Conservation (phyloP, 2,113 vertebrate genomes). For the Trematocara zebra region DNA sequence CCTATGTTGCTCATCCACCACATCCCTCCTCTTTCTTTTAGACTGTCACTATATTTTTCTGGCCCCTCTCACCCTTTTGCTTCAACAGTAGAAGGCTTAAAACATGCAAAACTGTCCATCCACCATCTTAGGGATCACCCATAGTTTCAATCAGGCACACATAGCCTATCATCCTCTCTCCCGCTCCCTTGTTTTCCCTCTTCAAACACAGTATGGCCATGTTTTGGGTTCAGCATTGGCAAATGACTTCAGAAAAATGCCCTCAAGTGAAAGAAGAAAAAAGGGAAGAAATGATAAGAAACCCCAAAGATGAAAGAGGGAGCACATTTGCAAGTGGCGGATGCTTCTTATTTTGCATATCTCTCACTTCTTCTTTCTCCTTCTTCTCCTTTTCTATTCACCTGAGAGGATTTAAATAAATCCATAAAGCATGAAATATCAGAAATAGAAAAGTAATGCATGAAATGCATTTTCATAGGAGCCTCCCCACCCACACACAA, state of each 20-base stretch:
- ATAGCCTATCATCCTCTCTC: neutral
- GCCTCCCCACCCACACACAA: constrained; percentile 49
- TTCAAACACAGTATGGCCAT: neutral
- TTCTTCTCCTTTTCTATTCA: constrained; percentile 70
- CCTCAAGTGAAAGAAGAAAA: constrained; percentile 50
- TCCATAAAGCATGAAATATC: constrained; percentile 73
- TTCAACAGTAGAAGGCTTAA: constrained; percentile 36
- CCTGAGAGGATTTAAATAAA: constrained; percentile 75
- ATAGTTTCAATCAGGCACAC: constrained; percentile 12
- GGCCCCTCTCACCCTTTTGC: constrained; percentile 43
- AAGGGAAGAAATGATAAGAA: constrained; percentile 51
- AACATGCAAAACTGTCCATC: constrained; percentile 57
- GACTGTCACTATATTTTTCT: constrained; percentile 20
- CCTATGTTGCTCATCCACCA: constrained; percentile 18
- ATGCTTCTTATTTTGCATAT: constrained; percentile 72
- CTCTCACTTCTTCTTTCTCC: constrained; percentile 70
- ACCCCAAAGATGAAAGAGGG: constrained; percentile 65
- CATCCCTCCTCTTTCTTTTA: neutral
- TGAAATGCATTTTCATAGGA: constrained; percentile 64
- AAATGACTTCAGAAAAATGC: constrained; percentile 65
- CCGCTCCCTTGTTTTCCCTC: constrained; percentile 6
- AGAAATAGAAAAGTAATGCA: constrained; percentile 69
- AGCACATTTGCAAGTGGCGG: constrained; percentile 67
- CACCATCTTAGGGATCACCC: constrained; percentile 54
- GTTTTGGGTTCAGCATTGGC: constrained; percentile 43